Percentiles rank a stretch among this genome's conserved stretches.
phyloP scores from a whole-genome alignment of 2,888 invertebrate genomes.

The Caradrina clavipalpis region DNA sequence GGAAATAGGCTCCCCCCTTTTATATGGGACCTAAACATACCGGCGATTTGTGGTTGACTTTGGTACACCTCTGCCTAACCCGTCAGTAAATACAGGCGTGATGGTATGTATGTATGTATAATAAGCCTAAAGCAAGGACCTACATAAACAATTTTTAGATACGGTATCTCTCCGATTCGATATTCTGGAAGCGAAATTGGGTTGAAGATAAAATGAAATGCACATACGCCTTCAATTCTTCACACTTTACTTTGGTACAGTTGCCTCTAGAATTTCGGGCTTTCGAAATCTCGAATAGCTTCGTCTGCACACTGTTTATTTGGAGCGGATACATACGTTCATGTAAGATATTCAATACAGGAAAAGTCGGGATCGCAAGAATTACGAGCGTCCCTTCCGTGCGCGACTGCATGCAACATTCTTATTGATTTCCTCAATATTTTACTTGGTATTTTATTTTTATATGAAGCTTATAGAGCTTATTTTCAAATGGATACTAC shows the following conservation, averaged over 20 bases:
- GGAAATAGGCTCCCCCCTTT: no score
- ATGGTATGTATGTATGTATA: no score
- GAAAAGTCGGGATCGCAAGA: constrained; percentile 66
- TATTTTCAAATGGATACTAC: constrained; percentile 10
- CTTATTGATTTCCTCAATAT: constrained; percentile 42
- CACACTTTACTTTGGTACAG: constrained; percentile 39
- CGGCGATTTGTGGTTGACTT: no score
- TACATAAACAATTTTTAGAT: constrained; percentile 32
- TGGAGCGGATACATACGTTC: constrained; percentile 52
- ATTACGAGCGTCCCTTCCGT: constrained; percentile 62
- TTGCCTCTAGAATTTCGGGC: constrained; percentile 31
- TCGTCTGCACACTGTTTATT: constrained; percentile 49
- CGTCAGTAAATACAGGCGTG: no score
- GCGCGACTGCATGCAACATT: constrained; percentile 53
- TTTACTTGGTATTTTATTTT: constrained; percentile 32
- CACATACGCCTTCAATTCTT: constrained; percentile 36
- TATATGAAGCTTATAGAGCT: constrained; percentile 8
- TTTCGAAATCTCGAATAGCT: constrained; percentile 46
- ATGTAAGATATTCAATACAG: constrained; percentile 70
- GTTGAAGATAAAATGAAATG: constrained; percentile 39
- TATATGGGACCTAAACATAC: no score
- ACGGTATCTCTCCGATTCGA: constrained; percentile 7
- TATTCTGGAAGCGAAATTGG: constrained; percentile 26
- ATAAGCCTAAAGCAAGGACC: neutral
- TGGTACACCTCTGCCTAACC: no score